Evolutionary conservation across 1,140 invertebrate genomes (phyloP).

Genomic region (Heliconius congener): DNA sequence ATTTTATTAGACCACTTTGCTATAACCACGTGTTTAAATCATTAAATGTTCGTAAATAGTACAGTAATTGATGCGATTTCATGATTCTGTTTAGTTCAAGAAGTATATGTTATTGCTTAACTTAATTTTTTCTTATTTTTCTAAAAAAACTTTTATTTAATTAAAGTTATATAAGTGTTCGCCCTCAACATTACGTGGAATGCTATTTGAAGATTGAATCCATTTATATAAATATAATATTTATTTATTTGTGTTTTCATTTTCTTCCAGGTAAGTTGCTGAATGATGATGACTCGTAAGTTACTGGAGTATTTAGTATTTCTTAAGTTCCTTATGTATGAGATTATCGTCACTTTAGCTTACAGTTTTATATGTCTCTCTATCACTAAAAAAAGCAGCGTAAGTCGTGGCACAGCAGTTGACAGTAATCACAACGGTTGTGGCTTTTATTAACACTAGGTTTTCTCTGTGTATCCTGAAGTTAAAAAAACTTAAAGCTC

Average conservation of each 20-base stretch:
- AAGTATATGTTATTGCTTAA: neutral
- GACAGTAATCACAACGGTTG: too few species aligned
- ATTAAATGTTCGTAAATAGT: neutral
- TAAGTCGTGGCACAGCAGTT: too few species aligned
- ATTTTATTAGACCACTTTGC: too few species aligned
- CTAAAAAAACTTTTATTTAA: too few species aligned
- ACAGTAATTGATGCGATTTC: neutral
- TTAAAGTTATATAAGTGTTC: too few species aligned
- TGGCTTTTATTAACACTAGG: too few species aligned
- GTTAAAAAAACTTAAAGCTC: too few species aligned
- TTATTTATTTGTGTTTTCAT: neutral
- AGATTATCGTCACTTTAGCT: neutral
- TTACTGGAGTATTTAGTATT: neutral
- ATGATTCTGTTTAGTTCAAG: neutral
- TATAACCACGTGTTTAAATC: neutral
- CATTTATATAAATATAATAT: neutral
- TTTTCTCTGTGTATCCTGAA: too few species aligned
- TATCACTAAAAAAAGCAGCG: too few species aligned
- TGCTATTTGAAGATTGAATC: too few species aligned
- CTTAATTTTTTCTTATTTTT: neutral
- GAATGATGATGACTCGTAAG: neutral
- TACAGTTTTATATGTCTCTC: neutral
- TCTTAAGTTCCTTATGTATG: neutral
- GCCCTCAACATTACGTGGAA: too few species aligned
- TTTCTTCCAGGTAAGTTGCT: neutral